Base-by-base conservation (phyloP, 2,888 invertebrate species). In the Pristionchus fissidentatus region DNA sequence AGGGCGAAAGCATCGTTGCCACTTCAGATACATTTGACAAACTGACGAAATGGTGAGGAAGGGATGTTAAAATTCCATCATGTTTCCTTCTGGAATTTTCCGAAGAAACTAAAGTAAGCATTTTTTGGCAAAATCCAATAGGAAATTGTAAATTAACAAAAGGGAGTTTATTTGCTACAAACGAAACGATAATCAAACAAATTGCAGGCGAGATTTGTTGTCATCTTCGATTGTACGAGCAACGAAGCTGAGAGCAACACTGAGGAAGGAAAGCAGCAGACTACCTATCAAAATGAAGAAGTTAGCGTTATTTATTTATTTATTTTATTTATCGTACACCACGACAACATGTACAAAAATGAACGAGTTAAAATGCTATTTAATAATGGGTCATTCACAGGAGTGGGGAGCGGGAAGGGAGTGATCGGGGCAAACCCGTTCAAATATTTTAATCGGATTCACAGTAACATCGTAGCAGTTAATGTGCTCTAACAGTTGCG, bases 231-330 rank as follows among this genome's bases (percentile, higher is more conserved):
- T 73, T 7, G 70, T 41, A 15, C 46, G 83, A 0, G 70, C 83
- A 10, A 70, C 38, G 13, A 35, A 52, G 19, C 3, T 83, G 19
- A 15, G 83, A 41, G 73, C 70, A 8, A 83, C 83, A 0, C 46
- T 83, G 26, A 49, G 83, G 32, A 83, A 83, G 41, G 83, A 83
- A 22, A 83, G 83, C 83, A 83, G 83, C 29, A 38, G 70, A 41
- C 52, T 70, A n/a, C 83, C 83, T 3, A 32, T 83, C 0, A 83
- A 83, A 41, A 73, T 32, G 26, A 70, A 70, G 46, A 83, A 83
- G 83, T 83, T 7, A 26, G 83, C 35, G n/a, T n/a, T n/a, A n/a
- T n/a, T n/a, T n/a, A n/a, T n/a, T n/a, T n/a, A n/a, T n/a, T n/a
- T n/a, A n/a, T n/a, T n/a, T n/a, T n/a, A n/a, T n/a, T n/a, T n/a